These are phyloP conservation scores for Orthonyx spaldingii DNA, from an alignment of 2,113 vertebrate species.

Conservation along the genomic window DNA sequence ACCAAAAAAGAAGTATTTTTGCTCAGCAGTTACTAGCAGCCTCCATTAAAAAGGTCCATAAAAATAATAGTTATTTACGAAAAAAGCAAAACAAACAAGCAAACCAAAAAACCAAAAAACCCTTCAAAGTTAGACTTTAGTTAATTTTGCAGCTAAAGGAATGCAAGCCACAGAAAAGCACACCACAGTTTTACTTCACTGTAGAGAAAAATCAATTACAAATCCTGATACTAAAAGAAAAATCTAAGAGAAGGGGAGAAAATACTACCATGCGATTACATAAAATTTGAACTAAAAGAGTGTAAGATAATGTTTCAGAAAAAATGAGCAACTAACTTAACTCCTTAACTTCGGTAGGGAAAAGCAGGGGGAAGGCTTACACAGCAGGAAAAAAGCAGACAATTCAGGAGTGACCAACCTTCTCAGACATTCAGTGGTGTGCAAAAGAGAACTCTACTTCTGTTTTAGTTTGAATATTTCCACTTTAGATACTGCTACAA, in stretches of 20 bases:
- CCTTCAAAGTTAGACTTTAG: background rate
- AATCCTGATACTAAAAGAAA: background rate
- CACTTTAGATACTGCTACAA: background rate
- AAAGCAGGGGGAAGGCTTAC: background rate
- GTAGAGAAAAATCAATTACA: background rate
- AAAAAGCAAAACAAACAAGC: background rate
- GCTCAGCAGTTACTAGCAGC: background rate
- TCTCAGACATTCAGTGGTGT: background rate
- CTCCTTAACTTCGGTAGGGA: background rate
- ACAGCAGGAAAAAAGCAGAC: background rate
- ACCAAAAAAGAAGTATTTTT: background rate
- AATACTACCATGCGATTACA: background rate
- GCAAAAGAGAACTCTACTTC: background rate
- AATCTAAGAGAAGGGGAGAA: background rate
- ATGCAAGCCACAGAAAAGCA: background rate
- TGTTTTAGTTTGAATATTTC: background rate
- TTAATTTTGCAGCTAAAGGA: background rate
- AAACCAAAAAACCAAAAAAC: background rate
- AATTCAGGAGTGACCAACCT: background rate
- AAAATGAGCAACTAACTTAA: background rate
- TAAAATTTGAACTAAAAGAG: background rate
- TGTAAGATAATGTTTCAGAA: background rate
- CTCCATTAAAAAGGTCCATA: background rate
- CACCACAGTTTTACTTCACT: background rate
- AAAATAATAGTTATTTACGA: background rate